These are phyloP conservation scores for Pongo pygmaeus DNA, from an alignment of 2,113 vertebrate species.

Conservation along the genomic window DNA sequence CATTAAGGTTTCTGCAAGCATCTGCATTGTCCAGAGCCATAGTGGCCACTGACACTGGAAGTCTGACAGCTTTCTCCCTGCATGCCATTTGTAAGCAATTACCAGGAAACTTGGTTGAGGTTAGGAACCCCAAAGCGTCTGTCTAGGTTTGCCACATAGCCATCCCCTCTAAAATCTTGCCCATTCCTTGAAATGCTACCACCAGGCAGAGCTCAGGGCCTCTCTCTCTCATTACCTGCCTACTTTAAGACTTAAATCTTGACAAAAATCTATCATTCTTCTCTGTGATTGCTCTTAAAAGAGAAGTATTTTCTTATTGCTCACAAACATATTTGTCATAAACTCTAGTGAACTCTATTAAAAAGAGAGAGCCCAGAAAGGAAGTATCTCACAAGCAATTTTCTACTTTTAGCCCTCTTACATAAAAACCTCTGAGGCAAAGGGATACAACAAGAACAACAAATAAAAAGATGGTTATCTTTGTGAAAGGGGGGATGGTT, in stretches of 20 bases:
- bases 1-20: neutral
- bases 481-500: neutral
- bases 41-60: neutral
- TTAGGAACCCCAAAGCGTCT: neutral
- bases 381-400: slow-evolving; percentile 17
- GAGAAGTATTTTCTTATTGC: slow-evolving; percentile 23
- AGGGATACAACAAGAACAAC: neutral
- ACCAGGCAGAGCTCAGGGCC: neutral
- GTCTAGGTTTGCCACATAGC: neutral
- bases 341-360: slow-evolving; percentile 5
- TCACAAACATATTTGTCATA: slow-evolving; percentile 19
- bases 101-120: neutral
- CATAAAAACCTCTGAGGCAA: neutral
- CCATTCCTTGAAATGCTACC: neutral
- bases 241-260: slow-evolving; percentile 10
- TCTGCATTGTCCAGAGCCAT: neutral
- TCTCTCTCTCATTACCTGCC: neutral
- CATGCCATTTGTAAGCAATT: neutral
- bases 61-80: slow-evolving; percentile 13
- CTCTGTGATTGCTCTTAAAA: slow-evolving; percentile 12
- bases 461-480: neutral
- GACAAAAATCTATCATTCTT: slow-evolving; percentile 17
- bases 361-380: neutral
- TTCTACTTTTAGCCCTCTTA: slow-evolving; percentile 17
- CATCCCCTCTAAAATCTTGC: neutral